Base-by-base conservation (phyloP, 2,113 vertebrate species). In the Megalops atlanticus region DNA sequence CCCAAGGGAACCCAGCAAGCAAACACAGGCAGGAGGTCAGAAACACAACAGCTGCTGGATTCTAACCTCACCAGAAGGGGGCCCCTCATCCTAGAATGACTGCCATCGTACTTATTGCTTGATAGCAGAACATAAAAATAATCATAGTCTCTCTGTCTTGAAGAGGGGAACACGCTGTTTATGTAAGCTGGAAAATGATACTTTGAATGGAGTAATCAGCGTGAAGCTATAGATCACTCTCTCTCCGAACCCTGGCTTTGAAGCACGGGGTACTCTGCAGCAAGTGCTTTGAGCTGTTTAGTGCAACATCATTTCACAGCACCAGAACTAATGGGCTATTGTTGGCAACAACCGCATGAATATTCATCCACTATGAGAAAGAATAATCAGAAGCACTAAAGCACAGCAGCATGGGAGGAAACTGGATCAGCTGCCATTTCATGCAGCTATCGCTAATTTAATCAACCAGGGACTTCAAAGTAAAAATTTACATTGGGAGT, bases 131-230 rank as follows among this genome's bases (percentile, higher is more conserved):
- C 74, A 39, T 43, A 81, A 24, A 80, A 43, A 70, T 41, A 82
- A 86, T 83, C 76, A 83, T 45, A 45, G 80, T 72, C 74, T 80
- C 74, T 74, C 72, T 74, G 84, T 71, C 54, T 70, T n/a, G n/a
- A 70, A 45, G 64, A 78, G 84, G 31, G 74, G 76, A 74, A 79
- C 82, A 84, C 72, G 69, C 82, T 82, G 85, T 84, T 88, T 84
- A 82, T 84, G 82, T 84, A 84, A 86, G 84, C 64, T 80, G 77
- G 79, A 87, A 87, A 87, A 85, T 81, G 40, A 78, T 79, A 69
- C 83, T 87, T 82, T 84, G 86, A 86, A 87, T 83, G 71, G 38
- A 69, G 80, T 81, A 87, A 87, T 89, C 85, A 86, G 79, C 71
- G 16, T 83, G 80, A 84, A 77, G 75, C 39, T 80, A 80, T 85